Evolutionary conservation across 2,797 vertebrate species (phyloP), one percentile per base, ranked within the genome.

Genomic region (Typhlichthys subterraneus): DNA sequence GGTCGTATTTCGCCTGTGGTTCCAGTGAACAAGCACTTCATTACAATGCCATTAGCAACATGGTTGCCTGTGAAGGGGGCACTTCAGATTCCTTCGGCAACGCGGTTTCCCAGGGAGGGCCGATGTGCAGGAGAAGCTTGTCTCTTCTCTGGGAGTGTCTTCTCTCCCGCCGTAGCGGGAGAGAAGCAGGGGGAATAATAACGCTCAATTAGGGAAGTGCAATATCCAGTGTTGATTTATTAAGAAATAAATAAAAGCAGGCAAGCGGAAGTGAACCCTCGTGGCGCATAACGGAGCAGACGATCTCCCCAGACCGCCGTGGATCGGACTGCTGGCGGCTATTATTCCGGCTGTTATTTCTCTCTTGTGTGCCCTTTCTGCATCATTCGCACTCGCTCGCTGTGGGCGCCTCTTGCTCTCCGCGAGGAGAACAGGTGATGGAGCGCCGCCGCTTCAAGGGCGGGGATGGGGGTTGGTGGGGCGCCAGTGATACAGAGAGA

Each of bases 251-350:
- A 50, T 12, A 57, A 48, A 53, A 11, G 5, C 15, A 51, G 77
- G 78, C 80, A 86, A 91, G 75, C 78, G 76, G 80, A 11, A 72
- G 57, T 93, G 91, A 94, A 84, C 72, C 91, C 84, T 91, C 65
- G 80, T 71, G 78, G 73, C 76, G 83, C 89, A 89, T 84, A 90
- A 89, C 90, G 71, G 85, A 84, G 87, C 68, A 91, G 89, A 93
- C 91, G 91, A 93, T 91, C 89, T 86, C 87, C 90, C 89, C 87
- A 81, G 90, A 90, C 87, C 85, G 90, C 89, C 85, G 81, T 92
- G 77, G 81, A 94, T 91, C 86, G 91, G 87, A 87, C 85, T 91
- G 92, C 89, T 86, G 88, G 90, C 92, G 87, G 88, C 77, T 31
- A 38, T 52, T 57, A 49, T 57, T 52, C 58, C 17, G 62, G 23